Evolutionary conservation across 2,888 invertebrate species (phyloP).

Genomic region (Erpobdella octoculata): DNA sequence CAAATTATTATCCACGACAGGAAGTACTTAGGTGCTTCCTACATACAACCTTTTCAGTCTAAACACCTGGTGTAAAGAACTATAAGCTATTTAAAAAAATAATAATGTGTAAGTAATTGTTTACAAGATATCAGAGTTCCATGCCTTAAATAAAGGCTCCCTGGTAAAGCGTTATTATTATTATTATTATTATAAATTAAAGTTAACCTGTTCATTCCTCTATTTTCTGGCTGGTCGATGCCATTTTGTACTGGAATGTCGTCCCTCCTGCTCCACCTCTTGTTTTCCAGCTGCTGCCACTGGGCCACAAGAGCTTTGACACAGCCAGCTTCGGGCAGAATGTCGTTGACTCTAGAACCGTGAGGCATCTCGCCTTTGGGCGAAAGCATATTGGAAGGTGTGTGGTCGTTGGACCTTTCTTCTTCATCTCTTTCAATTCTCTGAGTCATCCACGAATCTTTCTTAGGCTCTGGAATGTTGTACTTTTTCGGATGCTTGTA

Average conservation of each 20-base stretch:
- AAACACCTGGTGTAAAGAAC: too few relatives aligned
- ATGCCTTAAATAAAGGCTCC: too few relatives aligned
- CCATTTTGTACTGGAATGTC: constrained; percentile 8
- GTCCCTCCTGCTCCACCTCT: constrained; percentile 7
- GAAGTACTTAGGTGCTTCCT: too few relatives aligned
- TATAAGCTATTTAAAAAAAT: too few relatives aligned
- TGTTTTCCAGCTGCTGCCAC: constrained; percentile 15
- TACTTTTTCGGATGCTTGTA: too few relatives aligned
- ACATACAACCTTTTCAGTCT: too few relatives aligned
- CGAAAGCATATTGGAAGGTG: background rate
- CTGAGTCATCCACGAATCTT: background rate
- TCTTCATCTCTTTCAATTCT: background rate
- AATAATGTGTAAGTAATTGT: too few relatives aligned
- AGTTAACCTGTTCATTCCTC: constrained; percentile 14
- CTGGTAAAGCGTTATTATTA: too few relatives aligned
- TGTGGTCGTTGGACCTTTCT: background rate
- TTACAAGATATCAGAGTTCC: too few relatives aligned
- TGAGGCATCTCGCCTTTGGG: background rate
- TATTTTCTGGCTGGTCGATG: background rate
- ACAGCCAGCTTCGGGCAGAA: constrained; percentile 22
- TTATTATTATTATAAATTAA: background rate
- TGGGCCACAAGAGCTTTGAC: constrained; percentile 24
- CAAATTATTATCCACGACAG: too few relatives aligned
- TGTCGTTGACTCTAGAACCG: constrained; percentile 14
- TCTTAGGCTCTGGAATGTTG: background rate